Percentiles rank a stretch among this genome's conserved stretches.
phyloP scores from a whole-genome alignment of 2,797 vertebrate species.

The Syngnathus rostellatus region DNA sequence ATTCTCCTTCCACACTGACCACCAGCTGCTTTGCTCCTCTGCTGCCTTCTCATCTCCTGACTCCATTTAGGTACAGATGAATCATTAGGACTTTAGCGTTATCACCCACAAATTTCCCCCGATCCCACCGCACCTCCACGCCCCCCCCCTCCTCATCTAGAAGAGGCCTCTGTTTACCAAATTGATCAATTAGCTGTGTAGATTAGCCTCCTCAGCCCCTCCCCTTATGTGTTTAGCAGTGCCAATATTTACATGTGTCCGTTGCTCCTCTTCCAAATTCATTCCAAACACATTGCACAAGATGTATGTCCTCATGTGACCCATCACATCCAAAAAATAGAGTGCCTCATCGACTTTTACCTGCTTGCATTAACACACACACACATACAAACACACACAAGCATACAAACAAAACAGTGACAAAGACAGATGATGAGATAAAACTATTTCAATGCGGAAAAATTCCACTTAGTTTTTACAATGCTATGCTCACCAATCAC shows the following conservation, averaged over 20 bases:
- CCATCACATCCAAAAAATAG: not conserved
- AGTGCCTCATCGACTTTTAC: conserved; percentile 3
- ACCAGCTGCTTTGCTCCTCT: conserved; percentile 8
- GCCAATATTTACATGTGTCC: conserved; percentile 59
- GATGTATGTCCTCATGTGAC: not conserved
- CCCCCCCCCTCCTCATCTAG: conserved; percentile 21
- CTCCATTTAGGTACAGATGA: conserved; percentile 42
- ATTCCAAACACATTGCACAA: conserved; percentile 54
- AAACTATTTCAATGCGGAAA: not conserved
- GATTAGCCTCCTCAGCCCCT: conserved; percentile 46
- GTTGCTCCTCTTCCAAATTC: conserved; percentile 57
- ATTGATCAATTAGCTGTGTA: conserved; percentile 66
- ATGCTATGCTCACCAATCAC: conserved; percentile 13
- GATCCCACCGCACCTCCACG: conserved; percentile 15
- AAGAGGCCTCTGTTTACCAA: conserved; percentile 60
- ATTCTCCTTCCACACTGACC: conserved; percentile 6
- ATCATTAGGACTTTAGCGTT: conserved; percentile 45
- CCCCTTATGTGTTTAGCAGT: conserved; percentile 2
- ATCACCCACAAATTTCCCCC: conserved; percentile 35
- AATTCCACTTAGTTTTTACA: conserved; percentile 24
- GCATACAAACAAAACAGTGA: not conserved
- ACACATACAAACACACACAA: not conserved
- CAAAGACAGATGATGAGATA: too few relatives aligned
- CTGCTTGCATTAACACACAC: not conserved
- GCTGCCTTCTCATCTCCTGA: conserved; percentile 30